phyloP scores from a whole-genome alignment of 2,797 vertebrate genomes.

The Ctenopoma multispine region DNA sequence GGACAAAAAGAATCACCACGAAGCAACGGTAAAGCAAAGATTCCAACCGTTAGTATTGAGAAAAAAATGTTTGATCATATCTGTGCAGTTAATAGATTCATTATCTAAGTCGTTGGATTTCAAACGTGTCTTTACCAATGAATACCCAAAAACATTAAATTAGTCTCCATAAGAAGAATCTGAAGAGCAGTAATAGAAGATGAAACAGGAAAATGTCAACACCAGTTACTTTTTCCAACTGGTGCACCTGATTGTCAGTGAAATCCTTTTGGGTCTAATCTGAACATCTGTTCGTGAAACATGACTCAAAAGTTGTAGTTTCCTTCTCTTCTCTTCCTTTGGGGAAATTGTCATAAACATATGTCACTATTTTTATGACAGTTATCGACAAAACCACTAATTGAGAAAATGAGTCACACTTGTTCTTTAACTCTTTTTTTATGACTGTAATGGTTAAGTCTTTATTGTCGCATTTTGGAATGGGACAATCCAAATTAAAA shows the following conservation, averaged over 20 bases:
- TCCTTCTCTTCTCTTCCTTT: not conserved
- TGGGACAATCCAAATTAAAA: not conserved
- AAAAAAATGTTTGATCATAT: too few relatives aligned
- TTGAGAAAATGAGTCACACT: not conserved
- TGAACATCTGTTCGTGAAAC: not conserved
- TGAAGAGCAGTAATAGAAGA: not conserved
- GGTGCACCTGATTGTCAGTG: too few relatives aligned
- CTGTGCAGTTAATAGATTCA: too few relatives aligned
- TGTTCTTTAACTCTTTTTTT: too few relatives aligned
- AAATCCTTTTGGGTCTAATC: not conserved
- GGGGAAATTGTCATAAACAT: too few relatives aligned
- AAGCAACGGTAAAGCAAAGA: too few relatives aligned
- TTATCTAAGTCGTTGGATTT: too few relatives aligned
- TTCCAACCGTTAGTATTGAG: too few relatives aligned
- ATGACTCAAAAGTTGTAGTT: not conserved
- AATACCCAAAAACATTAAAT: not conserved
- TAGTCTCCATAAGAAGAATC: not conserved
- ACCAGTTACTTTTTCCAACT: not conserved
- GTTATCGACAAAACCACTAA: not conserved
- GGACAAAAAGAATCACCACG: too few relatives aligned
- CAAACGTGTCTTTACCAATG: too few relatives aligned
- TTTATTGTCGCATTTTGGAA: not conserved
- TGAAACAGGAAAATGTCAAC: not conserved
- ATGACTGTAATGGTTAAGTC: not conserved
- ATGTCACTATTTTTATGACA: not conserved